Conservation (phyloP, 2,113 vertebrate species). For the Cephalopholis sonnerati region DNA sequence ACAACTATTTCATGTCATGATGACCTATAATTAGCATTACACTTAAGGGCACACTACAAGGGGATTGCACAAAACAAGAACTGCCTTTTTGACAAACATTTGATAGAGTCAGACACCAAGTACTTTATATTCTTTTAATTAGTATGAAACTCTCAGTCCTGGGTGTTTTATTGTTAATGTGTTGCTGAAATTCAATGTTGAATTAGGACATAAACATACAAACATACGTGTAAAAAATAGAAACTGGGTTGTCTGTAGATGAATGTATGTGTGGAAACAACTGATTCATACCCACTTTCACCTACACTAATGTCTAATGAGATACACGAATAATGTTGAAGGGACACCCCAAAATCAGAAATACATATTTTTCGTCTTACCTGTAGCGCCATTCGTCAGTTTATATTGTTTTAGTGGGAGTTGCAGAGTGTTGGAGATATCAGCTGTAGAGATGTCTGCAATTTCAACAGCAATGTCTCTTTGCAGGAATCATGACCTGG, state of each 20-base stretch:
- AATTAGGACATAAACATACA: no score
- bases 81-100: background rate
- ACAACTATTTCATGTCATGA: background rate
- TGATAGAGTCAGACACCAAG: background rate
- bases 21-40: conserved; percentile 37
- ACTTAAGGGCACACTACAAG: conserved; percentile 37
- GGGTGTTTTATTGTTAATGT: background rate
- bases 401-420: no score
- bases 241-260: background rate
- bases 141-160: background rate
- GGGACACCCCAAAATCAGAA: no score
- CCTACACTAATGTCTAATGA: background rate
- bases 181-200: background rate
- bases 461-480: no score
- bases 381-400: no score
- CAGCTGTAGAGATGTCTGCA: no score
- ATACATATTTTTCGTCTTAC: no score
- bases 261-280: conserved; percentile 14
- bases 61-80: conserved; percentile 7
- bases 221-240: no score
- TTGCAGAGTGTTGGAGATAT: no score
- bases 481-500: no score
- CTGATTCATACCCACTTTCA: background rate
- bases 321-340: no score
- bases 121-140: background rate